A percentile compares a stretch with the other conserved stretches of the same genome.
Evolutionary conservation across 2,888 invertebrate genomes (phyloP).

Genomic region (Megalurothrips usitatus): DNA sequence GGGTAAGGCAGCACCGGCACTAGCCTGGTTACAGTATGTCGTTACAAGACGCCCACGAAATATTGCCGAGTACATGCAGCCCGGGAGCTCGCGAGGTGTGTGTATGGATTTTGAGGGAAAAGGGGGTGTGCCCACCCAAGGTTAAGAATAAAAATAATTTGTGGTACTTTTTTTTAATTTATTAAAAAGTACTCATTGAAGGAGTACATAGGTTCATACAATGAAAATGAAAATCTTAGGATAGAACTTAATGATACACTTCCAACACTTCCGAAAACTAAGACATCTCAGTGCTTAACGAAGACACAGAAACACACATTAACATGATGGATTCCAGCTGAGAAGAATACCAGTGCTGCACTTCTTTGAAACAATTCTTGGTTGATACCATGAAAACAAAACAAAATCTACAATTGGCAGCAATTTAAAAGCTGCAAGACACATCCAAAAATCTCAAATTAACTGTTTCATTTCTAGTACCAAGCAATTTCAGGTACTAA

Average conservation of each 20-base stretch:
- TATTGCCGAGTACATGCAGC: too few relatives aligned
- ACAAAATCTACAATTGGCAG: too few relatives aligned
- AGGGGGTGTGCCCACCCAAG: not conserved
- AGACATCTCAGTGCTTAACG: not conserved
- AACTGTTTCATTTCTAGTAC: not conserved
- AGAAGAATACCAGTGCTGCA: not conserved
- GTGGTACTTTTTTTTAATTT: not conserved
- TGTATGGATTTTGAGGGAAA: too few relatives aligned
- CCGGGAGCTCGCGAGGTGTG: too few relatives aligned
- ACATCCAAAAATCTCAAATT: not conserved
- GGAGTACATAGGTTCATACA: not conserved
- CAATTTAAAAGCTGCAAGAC: not conserved
- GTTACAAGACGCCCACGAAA: too few relatives aligned
- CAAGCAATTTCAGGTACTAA: conserved; percentile 3
- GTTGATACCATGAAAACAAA: too few relatives aligned
- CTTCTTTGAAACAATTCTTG: not conserved
- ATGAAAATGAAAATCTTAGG: not conserved
- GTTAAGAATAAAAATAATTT: not conserved
- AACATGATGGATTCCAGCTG: not conserved
- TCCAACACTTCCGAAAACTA: not conserved
- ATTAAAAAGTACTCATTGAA: not conserved
- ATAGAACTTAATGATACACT: not conserved
- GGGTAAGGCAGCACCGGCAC: too few relatives aligned
- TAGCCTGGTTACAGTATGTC: too few relatives aligned
- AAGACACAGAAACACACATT: not conserved